Percentiles rank a stretch among this genome's conserved stretches.
Evolutionary conservation across 2,888 invertebrate species (phyloP).

Genomic region (Dolichopus griseipennis): DNA sequence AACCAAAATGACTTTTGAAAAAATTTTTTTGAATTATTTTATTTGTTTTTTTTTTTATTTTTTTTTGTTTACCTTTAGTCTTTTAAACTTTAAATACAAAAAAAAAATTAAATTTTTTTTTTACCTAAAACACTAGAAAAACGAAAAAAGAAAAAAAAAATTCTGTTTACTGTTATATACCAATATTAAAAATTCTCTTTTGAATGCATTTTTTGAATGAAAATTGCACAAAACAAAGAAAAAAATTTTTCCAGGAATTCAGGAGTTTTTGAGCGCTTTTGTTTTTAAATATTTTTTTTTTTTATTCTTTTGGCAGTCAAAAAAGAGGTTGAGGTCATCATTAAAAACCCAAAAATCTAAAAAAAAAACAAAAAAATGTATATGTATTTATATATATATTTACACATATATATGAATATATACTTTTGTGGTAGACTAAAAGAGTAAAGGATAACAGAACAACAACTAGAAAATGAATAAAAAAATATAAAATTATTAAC

Average conservation of each 20-base stretch:
- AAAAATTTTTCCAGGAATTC: neutral
- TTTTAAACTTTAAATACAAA: neutral
- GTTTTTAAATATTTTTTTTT: no score
- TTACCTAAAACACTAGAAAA: neutral
- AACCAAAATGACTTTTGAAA: neutral
- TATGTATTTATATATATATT: no score
- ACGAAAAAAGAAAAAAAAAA: neutral
- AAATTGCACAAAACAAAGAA: neutral
- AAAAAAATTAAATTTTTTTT: neutral
- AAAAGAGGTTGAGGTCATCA: slow-evolving; percentile 6
- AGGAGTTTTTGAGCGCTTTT: no score
- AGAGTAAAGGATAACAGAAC: neutral
- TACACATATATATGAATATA: no score
- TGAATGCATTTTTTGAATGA: slow-evolving; percentile 1
- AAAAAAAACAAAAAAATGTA: neutral
- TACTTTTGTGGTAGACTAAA: no score
- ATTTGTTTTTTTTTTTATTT: neutral
- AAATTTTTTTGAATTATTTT: neutral
- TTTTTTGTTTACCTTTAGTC: slow-evolving; percentile 3
- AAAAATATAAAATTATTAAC: no score
- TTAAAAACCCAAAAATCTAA: neutral
- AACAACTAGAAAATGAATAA: no score
- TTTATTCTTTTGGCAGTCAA: neutral
- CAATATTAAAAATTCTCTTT: neutral
- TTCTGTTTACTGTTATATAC: neutral